phyloP scores from a whole-genome alignment of 2,113 vertebrate genomes.

The Brienomyrus longianalis region DNA sequence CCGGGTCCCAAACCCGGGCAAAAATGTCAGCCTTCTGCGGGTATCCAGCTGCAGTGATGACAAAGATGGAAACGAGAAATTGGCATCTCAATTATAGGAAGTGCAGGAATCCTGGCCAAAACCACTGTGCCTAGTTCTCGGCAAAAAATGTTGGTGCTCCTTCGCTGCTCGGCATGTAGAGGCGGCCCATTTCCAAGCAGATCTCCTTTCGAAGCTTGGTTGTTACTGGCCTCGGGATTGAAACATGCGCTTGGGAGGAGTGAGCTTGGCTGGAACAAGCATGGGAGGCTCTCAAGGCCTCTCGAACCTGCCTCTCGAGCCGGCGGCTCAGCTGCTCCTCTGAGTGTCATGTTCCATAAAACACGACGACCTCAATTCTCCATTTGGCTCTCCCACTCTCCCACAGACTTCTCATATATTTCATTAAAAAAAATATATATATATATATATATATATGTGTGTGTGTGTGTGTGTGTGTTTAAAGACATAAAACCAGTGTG shows the following conservation, averaged over 20 bases:
- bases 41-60: not conserved
- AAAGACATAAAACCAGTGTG: conserved; percentile 30
- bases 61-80: not conserved
- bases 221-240: not conserved
- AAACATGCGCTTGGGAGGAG: not conserved
- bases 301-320: not conserved
- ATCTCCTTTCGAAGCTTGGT: not conserved
- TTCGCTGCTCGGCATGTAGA: not conserved
- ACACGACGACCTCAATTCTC: not conserved
- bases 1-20: not conserved
- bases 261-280: not conserved
- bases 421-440: conserved; percentile 36
- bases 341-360: not conserved
- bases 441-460: not conserved
- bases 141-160: not conserved
- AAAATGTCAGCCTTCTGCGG: not conserved
- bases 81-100: not conserved
- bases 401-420: not conserved
- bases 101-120: not conserved
- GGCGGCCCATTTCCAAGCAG: not conserved
- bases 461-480: conserved; percentile 6
- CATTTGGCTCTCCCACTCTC: not conserved
- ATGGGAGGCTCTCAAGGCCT: not conserved
- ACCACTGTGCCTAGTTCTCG: not conserved
- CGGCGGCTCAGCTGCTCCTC: not conserved